phyloP scores from a whole-genome alignment of 2,797 vertebrate species.

The Notolabrus celidotus region DNA sequence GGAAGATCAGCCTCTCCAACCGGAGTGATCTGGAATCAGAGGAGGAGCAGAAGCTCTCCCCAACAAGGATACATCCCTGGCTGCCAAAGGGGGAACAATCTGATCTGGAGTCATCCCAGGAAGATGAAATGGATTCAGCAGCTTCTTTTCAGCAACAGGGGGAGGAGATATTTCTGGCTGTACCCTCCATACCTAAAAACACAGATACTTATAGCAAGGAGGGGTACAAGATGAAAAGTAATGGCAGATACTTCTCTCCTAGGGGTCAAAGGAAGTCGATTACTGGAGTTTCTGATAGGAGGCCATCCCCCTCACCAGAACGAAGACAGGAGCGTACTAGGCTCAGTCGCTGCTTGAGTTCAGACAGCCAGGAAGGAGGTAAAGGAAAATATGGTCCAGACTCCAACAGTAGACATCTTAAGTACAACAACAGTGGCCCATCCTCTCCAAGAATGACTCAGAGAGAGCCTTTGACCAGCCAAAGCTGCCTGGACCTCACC shows the following conservation, averaged over 20 bases:
- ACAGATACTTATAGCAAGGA: constrained; percentile 68
- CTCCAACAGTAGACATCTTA: constrained; percentile 36
- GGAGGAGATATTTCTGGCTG: constrained; percentile 75
- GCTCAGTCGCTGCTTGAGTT: constrained; percentile 52
- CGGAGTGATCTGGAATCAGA: constrained; percentile 65
- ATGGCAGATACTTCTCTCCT: constrained; percentile 43
- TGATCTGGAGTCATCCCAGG: constrained; percentile 74
- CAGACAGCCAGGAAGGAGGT: constrained; percentile 56
- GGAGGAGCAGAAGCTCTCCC: constrained; percentile 59
- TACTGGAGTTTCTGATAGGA: constrained; percentile 42
- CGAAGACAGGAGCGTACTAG: constrained; percentile 52
- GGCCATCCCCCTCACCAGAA: constrained; percentile 65
- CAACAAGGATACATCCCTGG: constrained; percentile 50
- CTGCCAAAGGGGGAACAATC: constrained; percentile 68
- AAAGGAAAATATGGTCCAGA: constrained; percentile 47
- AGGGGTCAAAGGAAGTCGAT: constrained; percentile 58
- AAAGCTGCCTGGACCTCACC: constrained; percentile 80
- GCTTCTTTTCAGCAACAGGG: constrained; percentile 57
- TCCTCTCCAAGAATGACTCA: constrained; percentile 51
- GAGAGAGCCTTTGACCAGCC: constrained; percentile 70
- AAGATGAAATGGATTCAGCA: constrained; percentile 74
- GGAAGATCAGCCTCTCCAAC: constrained; percentile 80
- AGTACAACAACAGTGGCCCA: constrained; percentile 36
- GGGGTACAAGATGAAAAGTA: constrained; percentile 35
- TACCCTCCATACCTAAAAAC: constrained; percentile 74